phyloP scores from a whole-genome alignment of 2,888 invertebrate genomes.

The Drosophila macrospina region DNA sequence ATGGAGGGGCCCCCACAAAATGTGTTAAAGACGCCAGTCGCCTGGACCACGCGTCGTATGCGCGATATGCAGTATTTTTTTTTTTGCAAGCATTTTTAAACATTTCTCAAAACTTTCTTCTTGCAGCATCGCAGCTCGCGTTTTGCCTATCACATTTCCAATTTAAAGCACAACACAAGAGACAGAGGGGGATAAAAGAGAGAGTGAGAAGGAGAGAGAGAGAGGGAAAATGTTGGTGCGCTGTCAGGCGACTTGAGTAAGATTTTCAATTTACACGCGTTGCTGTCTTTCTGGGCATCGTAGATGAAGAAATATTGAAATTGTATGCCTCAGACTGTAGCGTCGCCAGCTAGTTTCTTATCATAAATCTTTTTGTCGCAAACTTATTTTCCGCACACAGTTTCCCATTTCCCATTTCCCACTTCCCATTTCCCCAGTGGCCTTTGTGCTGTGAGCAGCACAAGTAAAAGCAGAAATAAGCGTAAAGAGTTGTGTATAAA shows the following conservation, averaged over 20 bases:
- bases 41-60: slow-evolving; percentile 62
- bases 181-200: neutral
- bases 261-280: slow-evolving; percentile 72
- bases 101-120: slow-evolving; percentile 40
- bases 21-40: neutral
- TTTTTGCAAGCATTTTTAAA: slow-evolving; percentile 27
- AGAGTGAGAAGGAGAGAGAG: neutral
- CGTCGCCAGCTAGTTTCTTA: slow-evolving; percentile 63
- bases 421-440: neutral
- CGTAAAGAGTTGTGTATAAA: slow-evolving; percentile 16
- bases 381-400: slow-evolving; percentile 49
- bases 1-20: slow-evolving; percentile 12
- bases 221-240: slow-evolving; percentile 17
- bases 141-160: slow-evolving; percentile 63
- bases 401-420: slow-evolving; percentile 10
- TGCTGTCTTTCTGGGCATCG: slow-evolving; percentile 19
- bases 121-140: neutral
- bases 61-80: slow-evolving; percentile 43
- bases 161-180: slow-evolving; percentile 57
- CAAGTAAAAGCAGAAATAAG: too few relatives aligned
- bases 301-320: slow-evolving; percentile 77
- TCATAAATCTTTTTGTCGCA: slow-evolving; percentile 72
- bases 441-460: too few relatives aligned
- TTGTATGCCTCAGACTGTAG: slow-evolving; percentile 58
- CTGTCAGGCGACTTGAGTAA: slow-evolving; percentile 61